phyloP scores from a whole-genome alignment of 2,888 invertebrate genomes.

The Andrena chrysosceles region DNA sequence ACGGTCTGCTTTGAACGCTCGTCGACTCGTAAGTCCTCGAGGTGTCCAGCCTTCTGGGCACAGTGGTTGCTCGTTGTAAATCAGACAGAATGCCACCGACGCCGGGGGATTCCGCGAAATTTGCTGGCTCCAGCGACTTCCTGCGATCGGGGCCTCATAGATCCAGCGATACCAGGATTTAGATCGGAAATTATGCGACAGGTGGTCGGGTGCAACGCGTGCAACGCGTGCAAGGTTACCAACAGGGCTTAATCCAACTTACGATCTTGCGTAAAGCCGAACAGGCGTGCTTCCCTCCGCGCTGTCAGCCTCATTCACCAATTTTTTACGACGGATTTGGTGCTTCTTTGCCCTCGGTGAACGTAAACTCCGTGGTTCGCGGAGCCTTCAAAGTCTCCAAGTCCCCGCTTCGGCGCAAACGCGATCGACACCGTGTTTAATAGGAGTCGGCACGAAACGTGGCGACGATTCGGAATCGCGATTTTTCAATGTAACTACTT shows the following conservation, averaged over 20 bases:
- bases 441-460: not conserved
- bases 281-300: not conserved
- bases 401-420: no score
- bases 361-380: not conserved
- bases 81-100: constrained; percentile 29
- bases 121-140: constrained; percentile 13
- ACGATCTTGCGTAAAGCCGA: constrained; percentile 61
- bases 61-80: not conserved
- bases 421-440: not conserved
- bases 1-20: constrained; percentile 11
- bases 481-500: constrained; percentile 2
- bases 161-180: constrained; percentile 34
- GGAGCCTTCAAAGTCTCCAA: not conserved
- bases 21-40: constrained; percentile 28
- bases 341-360: not conserved
- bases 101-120: constrained; percentile 31
- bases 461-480: constrained; percentile 4
- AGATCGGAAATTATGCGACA: constrained; percentile 67
- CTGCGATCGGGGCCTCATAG: constrained; percentile 6
- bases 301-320: not conserved
- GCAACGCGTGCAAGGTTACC: constrained; percentile 57
- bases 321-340: not conserved
- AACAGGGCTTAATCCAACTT: constrained; percentile 61
- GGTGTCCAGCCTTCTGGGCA: not conserved
- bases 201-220: constrained; percentile 61